A percentile compares a stretch with the other conserved stretches of the same genome.
Conservation (phyloP, 2,113 vertebrate species). For the Herpailurus yagouaroundi region DNA sequence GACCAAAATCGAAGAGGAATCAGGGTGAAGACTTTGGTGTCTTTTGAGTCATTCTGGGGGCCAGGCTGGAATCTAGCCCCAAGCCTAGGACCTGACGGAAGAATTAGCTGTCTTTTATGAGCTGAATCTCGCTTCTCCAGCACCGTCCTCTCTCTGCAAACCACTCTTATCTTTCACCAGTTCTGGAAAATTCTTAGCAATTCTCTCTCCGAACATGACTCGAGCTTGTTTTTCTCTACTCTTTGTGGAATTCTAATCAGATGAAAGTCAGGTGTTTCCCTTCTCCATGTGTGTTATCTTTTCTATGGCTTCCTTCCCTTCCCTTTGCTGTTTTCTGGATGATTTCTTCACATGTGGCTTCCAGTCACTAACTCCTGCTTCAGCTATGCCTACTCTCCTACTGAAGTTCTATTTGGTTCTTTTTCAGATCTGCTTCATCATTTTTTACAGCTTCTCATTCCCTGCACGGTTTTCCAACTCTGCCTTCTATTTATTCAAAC, state of each 20-base stretch:
- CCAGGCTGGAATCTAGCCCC: not conserved
- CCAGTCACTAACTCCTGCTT: not conserved
- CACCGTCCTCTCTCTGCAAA: not conserved
- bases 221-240: not conserved
- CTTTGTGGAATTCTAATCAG: not conserved
- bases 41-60: not conserved
- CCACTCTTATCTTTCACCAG: not conserved
- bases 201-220: not conserved
- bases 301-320: not conserved
- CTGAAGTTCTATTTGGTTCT: not conserved
- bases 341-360: not conserved
- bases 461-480: not conserved
- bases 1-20: not conserved
- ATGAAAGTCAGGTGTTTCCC: rapidly evolving
- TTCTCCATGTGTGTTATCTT: not conserved
- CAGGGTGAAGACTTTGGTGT: not conserved
- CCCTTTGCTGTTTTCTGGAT: not conserved
- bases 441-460: not conserved
- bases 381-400: not conserved
- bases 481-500: not conserved
- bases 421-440: not conserved
- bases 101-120: not conserved
- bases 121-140: not conserved
- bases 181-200: not conserved
- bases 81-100: not conserved